Percentiles rank a stretch among this genome's conserved stretches.
Evolutionary conservation across 2,888 invertebrate genomes (phyloP).

Genomic region (Deilephila porcellus): DNA sequence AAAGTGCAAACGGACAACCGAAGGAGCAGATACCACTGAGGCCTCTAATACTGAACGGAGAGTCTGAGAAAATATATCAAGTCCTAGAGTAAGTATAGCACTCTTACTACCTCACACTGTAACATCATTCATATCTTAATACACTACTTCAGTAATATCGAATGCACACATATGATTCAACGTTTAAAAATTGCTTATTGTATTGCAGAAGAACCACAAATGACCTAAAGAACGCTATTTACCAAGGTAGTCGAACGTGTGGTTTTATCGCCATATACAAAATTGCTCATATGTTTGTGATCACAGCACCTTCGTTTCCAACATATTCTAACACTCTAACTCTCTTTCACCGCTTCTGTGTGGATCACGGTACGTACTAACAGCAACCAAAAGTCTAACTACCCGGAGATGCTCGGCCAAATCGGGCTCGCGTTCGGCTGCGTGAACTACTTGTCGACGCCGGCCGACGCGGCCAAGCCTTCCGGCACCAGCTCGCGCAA

Average conservation of each 20-base stretch:
- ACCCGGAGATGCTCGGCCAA: conserved; percentile 83
- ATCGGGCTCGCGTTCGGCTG: conserved; percentile 82
- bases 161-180: conserved; percentile 35
- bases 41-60: conserved; percentile 88
- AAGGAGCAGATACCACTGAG: conserved; percentile 92
- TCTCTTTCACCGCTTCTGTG: conserved; percentile 65
- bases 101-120: conserved; percentile 31
- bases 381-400: conserved; percentile 82
- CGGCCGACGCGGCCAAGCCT: conserved; percentile 54
- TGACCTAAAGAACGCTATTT: conserved; percentile 82
- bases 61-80: conserved; percentile 87
- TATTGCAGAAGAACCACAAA: conserved; percentile 83
- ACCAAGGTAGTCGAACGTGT: conserved; percentile 79
- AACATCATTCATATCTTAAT: conserved; percentile 44
- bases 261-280: conserved; percentile 53
- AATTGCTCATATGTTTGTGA: conserved; percentile 39
- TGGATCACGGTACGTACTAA: conserved; percentile 63
- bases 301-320: conserved; percentile 32
- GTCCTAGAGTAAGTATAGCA: conserved; percentile 88
- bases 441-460: conserved; percentile 79
- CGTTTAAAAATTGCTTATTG: conserved; percentile 59
- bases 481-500: conserved; percentile 52
- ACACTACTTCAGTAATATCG: conserved; percentile 41
- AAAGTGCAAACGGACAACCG: conserved; percentile 78
- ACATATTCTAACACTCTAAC: conserved; percentile 46